These are phyloP conservation scores for Trileptium ribeirensis DNA, from an alignment of 2,888 invertebrate species.

Conservation along the genomic window DNA sequence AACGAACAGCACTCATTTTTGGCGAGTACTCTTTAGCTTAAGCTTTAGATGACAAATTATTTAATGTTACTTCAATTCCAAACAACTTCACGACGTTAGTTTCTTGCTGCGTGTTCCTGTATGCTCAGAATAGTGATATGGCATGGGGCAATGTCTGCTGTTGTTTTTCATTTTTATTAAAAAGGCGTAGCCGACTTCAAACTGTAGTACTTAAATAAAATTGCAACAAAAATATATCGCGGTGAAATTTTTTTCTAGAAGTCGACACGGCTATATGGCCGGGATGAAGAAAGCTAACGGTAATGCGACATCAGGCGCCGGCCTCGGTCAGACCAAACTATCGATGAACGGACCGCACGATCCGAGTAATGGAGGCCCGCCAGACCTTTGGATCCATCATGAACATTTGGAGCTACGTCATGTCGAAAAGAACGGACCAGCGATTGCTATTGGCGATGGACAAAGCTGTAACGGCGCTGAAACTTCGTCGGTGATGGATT, in stretches of 20 bases:
- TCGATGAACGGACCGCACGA: background rate
- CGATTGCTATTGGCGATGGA: background rate
- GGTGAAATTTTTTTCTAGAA: background rate
- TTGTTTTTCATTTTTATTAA: background rate
- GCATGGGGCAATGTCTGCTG: too few relatives aligned
- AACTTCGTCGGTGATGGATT: background rate
- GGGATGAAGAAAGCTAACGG: background rate
- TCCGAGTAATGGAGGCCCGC: slow-evolving; percentile 49
- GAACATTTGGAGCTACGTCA: slow-evolving; percentile 61
- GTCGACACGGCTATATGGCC: background rate
- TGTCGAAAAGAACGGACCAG: background rate
- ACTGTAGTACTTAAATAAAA: too few relatives aligned
- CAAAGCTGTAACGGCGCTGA: background rate
- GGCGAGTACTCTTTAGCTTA: too few relatives aligned
- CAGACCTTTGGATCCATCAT: slow-evolving; percentile 95
- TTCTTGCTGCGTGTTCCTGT: too few relatives aligned
- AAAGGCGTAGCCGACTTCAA: too few relatives aligned
- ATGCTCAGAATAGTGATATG: too few relatives aligned
- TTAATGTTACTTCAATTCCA: too few relatives aligned
- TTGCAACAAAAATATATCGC: too few relatives aligned
- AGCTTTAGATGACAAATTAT: too few relatives aligned
- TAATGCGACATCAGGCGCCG: background rate
- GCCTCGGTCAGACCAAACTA: background rate
- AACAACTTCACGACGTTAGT: too few relatives aligned
- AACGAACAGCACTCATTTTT: too few relatives aligned